Evolutionary conservation across 2,888 invertebrate genomes (phyloP).

Genomic region (Cinara cedri): DNA sequence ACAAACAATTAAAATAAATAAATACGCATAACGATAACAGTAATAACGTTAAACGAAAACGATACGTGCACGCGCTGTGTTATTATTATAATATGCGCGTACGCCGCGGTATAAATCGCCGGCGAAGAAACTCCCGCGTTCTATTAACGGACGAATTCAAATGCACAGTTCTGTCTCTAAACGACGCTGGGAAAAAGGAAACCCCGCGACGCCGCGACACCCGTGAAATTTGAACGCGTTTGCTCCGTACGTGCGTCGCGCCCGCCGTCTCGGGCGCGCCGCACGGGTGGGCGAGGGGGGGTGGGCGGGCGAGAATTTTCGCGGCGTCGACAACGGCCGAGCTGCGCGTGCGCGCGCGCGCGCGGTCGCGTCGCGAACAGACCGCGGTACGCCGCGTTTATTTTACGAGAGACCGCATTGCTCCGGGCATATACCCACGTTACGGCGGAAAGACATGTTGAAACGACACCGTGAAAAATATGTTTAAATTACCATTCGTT

Average conservation of each 20-base stretch:
- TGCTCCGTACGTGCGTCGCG: neutral
- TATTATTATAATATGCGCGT: neutral
- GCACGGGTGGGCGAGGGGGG: too few relatives aligned
- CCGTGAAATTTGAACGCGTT: slow-evolving; percentile 25
- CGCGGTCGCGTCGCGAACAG: neutral
- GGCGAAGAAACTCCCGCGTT: neutral
- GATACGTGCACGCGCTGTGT: neutral
- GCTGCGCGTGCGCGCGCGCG: neutral
- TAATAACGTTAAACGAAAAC: neutral
- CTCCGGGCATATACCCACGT: neutral
- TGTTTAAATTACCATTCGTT: neutral
- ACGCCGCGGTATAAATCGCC: neutral
- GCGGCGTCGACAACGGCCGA: neutral
- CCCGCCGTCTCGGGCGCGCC: slow-evolving; percentile 1
- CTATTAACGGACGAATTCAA: slow-evolving; percentile 1
- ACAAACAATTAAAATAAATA: neutral
- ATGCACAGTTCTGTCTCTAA: slow-evolving; percentile 19
- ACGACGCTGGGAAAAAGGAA: slow-evolving; percentile 13
- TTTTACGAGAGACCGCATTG: neutral
- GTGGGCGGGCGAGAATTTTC: slow-evolving; percentile 16
- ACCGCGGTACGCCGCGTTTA: neutral
- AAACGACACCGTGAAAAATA: neutral
- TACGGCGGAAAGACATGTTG: neutral
- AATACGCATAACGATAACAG: neutral
- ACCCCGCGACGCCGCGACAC: neutral